Conservation (phyloP, 2,888 invertebrate species). For the Parthenolecanium corni region DNA sequence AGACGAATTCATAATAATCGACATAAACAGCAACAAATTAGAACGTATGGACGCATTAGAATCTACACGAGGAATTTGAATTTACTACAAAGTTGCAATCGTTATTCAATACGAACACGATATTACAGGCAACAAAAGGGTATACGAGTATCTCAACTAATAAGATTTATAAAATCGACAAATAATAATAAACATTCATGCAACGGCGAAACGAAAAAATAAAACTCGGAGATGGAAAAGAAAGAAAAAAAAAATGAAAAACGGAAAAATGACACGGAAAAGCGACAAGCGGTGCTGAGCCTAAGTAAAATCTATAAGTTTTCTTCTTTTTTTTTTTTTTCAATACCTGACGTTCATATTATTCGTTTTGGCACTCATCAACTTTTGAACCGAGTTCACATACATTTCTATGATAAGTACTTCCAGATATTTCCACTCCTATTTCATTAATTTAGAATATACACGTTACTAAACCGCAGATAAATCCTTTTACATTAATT, state of each 20-base stretch:
- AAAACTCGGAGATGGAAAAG: not conserved
- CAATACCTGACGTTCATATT: not conserved
- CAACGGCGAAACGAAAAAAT: not conserved
- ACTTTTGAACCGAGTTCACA: not conserved
- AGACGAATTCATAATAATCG: not conserved
- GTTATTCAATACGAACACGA: too few relatives aligned
- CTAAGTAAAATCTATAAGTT: not conserved
- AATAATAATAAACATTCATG: not conserved
- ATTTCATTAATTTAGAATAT: constrained; percentile 17
- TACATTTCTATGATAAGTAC: not conserved
- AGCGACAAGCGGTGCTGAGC: constrained; percentile 22
- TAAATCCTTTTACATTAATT: not conserved
- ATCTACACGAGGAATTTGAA: too few relatives aligned
- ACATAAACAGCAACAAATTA: not conserved
- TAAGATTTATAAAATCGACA: not conserved
- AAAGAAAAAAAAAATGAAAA: not conserved
- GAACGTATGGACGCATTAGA: too few relatives aligned
- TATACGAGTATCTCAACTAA: too few relatives aligned
- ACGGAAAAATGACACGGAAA: not conserved
- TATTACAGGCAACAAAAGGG: too few relatives aligned
- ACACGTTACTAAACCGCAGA: not conserved
- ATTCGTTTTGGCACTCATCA: not conserved
- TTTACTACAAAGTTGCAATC: too few relatives aligned
- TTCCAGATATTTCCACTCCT: not conserved
- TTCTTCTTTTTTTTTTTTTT: not conserved